These are phyloP conservation scores for Myiozetetes cayanensis DNA, from an alignment of 2,113 vertebrate species.

Conservation along the genomic window DNA sequence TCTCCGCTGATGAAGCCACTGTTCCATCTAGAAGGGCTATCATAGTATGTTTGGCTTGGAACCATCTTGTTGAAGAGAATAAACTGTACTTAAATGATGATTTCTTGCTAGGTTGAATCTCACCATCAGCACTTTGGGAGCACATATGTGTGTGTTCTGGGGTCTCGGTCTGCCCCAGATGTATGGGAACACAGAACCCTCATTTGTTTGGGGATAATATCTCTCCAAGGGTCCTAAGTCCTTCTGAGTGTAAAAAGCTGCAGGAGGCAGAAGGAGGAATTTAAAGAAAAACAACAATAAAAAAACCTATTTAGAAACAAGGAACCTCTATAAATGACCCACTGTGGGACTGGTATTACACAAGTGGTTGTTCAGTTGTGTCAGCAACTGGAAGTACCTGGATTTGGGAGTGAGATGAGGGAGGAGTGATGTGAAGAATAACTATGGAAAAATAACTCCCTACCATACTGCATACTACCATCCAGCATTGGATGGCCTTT, in stretches of 20 bases:
- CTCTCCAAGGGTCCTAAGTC: not conserved
- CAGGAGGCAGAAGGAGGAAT: slow-evolving; percentile 44
- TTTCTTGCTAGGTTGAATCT: not conserved
- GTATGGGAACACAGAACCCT: not conserved
- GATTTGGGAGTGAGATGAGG: not conserved
- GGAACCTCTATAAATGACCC: slow-evolving; percentile 3
- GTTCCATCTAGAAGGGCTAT: not conserved
- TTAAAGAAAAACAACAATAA: slow-evolving; percentile 51
- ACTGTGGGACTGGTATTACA: not conserved
- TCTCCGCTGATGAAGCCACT: not conserved
- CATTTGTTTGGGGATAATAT: not conserved
- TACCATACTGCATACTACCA: not conserved
- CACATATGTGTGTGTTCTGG: not conserved
- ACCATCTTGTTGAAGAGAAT: not conserved
- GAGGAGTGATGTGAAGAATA: not conserved
- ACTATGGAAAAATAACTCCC: not conserved
- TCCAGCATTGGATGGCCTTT: not conserved
- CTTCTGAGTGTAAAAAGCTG: slow-evolving; percentile 16
- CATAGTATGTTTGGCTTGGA: not conserved
- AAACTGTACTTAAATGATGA: not conserved
- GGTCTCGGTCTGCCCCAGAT: not conserved
- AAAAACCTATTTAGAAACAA: not conserved
- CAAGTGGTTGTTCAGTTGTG: not conserved
- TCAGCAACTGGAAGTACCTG: not conserved
- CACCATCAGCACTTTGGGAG: not conserved